Evolutionary conservation across 2,113 vertebrate species (phyloP), one percentile per base, ranked within the genome.

Genomic region (Elephas maximus): DNA sequence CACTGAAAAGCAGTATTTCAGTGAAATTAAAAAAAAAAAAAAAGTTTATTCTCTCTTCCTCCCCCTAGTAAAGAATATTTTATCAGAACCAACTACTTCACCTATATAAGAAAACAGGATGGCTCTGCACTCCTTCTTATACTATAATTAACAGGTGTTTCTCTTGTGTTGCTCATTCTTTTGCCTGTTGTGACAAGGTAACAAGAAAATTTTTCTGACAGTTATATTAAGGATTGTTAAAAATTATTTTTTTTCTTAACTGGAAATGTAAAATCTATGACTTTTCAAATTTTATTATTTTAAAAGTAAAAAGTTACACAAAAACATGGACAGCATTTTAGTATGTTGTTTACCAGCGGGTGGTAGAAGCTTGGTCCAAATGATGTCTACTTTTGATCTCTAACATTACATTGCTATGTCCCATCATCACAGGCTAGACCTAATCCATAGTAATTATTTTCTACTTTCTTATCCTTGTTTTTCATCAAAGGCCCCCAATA

Each of bases 391-490:
- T 88, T 91, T 71, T 62, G 4, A 51, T 88, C 10, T 60, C 21
- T 24, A 28, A 60, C 30, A 8, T 96, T 62, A 74, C 20, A 30
- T 48, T 60, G 23, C 6, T 57, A 14, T 45, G 7, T 63, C n/a
- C 11, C 26, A 69, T 53, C 15, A 20, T n/a, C 6, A 94, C 2
- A 85, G n/a, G 24, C 15, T 65, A 83, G 53, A 63, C 2, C 4
- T 77, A 81, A 67, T 73, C 2, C 41, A 86, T 41, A 89, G 73
- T n/a, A 48, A 82, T 86, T 82, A 30, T 77, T 85, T 93, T 76
- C 60, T 53, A 57, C 45, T 11, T 63, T 88, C 8, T 77, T 18
- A 24, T 90, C 33, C 5, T n/a, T 67, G 41, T 71, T 60, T 41
- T 10, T 2, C 69, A 57, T 41, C 8, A 93, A 77, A 65, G 9